Evolutionary conservation across 2,797 vertebrate genomes (phyloP).

Genomic region (Urocyon cinereoargenteus): DNA sequence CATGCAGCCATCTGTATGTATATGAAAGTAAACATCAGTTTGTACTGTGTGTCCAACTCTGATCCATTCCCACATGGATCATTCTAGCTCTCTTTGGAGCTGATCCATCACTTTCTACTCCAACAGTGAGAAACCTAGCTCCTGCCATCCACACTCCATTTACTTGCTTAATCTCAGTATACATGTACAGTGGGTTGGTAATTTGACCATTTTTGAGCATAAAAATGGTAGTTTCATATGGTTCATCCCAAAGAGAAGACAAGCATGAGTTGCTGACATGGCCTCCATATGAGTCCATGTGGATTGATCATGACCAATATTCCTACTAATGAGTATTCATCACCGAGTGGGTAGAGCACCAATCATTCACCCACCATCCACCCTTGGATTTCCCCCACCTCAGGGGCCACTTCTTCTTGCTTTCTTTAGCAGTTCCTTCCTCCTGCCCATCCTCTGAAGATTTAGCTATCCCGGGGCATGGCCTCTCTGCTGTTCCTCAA

Average conservation of each 20-base stretch:
- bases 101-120: not conserved
- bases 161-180: not conserved
- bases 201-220: not conserved
- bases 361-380: not conserved
- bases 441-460: not conserved
- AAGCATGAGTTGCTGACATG: not conserved
- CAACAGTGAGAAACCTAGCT: not conserved
- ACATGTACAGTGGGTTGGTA: not conserved
- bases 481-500: not conserved
- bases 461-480: not conserved
- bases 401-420: not conserved
- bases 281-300: not conserved
- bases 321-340: not conserved
- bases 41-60: too few relatives aligned
- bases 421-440: not conserved
- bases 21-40: not conserved
- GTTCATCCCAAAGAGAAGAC: not conserved
- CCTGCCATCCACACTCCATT: not conserved
- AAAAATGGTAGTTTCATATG: not conserved
- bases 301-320: not conserved
- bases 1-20: not conserved
- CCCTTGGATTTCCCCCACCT: not conserved
- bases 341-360: not conserved
- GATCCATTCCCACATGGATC: not conserved
- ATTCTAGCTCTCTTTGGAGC: too few relatives aligned